Evolutionary conservation across 2,888 invertebrate species (phyloP).

Genomic region (Chymomyza fuscimana): DNA sequence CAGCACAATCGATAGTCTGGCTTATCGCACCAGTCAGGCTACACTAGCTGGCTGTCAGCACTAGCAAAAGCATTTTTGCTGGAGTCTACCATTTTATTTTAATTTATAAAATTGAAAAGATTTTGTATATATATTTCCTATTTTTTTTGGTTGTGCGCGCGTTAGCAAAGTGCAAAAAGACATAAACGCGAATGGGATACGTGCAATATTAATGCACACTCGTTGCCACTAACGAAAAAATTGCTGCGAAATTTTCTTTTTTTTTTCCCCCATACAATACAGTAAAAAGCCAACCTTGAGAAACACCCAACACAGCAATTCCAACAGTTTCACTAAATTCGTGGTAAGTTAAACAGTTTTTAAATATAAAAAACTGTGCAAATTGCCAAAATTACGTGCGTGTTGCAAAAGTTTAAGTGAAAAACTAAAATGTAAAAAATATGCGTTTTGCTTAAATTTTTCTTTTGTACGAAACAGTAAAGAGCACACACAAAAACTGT

Average conservation of each 20-base stretch:
- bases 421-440: not conserved
- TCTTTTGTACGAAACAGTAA: constrained; percentile 47
- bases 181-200: constrained; percentile 33
- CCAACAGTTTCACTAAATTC: constrained; percentile 56
- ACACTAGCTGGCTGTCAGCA: constrained; percentile 36
- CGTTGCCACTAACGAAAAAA: constrained; percentile 34
- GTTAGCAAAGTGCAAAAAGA: constrained; percentile 39
- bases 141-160: constrained; percentile 67
- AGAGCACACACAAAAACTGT: constrained; percentile 40
- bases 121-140: constrained; percentile 54
- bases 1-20: not conserved
- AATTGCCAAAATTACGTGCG: constrained; percentile 14
- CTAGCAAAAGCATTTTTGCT: constrained; percentile 61
- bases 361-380: constrained; percentile 12
- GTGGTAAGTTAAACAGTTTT: constrained; percentile 52
- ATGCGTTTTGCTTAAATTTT: constrained; percentile 19
- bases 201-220: constrained; percentile 35
- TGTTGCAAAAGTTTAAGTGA: constrained; percentile 7
- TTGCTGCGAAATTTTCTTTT: constrained; percentile 55
- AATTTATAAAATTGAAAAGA: constrained; percentile 59
- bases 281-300: constrained; percentile 70
- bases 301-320: constrained; percentile 68
- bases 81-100: constrained; percentile 72
- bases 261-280: constrained; percentile 52
- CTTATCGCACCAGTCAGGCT: not conserved